Conservation (phyloP, 1,140 invertebrate genomes). For the Magallana gigas region DNA sequence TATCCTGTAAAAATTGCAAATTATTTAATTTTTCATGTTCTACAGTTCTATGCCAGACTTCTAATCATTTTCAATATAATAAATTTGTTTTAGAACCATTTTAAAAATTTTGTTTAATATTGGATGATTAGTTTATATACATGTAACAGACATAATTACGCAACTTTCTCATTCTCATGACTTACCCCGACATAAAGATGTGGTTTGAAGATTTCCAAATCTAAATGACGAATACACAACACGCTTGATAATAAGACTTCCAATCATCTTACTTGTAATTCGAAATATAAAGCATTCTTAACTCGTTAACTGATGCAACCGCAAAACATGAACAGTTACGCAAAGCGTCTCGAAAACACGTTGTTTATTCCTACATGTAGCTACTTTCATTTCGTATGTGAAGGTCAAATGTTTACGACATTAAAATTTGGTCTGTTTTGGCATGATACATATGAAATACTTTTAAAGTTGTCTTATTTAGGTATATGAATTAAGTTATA, state of each 20-base stretch:
- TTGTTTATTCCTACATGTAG: not conserved
- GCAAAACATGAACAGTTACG: not conserved
- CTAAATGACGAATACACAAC: not conserved
- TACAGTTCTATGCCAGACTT: too few species aligned
- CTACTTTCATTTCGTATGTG: conserved; percentile 6
- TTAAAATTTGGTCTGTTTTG: too few species aligned
- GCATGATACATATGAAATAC: too few species aligned
- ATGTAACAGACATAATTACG: too few species aligned
- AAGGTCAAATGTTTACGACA: conserved; percentile 30
- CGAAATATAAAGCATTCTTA: not conserved
- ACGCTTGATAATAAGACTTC: not conserved
- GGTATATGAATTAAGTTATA: too few species aligned
- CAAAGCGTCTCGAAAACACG: not conserved
- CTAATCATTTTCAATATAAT: too few species aligned
- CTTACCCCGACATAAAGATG: not conserved
- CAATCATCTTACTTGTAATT: not conserved
- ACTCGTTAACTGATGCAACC: not conserved
- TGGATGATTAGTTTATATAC: too few species aligned
- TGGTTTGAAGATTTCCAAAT: not conserved
- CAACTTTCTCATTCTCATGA: not conserved
- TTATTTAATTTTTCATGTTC: too few species aligned
- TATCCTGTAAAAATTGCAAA: not conserved
- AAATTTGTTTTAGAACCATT: too few species aligned
- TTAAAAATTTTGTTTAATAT: too few species aligned
- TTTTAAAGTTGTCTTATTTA: too few species aligned